Base-by-base conservation (phyloP, 2,888 invertebrate genomes). In the Lepidonotus clava region DNA sequence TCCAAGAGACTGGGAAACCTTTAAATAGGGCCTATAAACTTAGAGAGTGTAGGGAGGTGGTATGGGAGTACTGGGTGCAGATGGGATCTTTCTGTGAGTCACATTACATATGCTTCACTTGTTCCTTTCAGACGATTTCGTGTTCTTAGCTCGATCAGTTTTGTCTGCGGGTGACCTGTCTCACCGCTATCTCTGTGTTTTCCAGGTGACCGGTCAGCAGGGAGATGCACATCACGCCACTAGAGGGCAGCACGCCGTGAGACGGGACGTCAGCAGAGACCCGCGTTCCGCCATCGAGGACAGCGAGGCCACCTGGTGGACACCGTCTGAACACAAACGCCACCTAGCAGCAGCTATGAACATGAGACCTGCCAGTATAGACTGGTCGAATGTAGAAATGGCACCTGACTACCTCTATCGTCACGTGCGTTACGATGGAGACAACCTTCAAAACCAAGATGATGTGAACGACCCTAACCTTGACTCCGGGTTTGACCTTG, bases 181-280 rank as follows among this genome's bases (percentile, higher is more conserved):
- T 53, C 18, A 53, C 53, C 46, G 21, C n/a, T 53, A 53, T 53
- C 53, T 53, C n/a, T 66, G 32, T 66, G 28, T 66, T 66, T 66
- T 66, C 66, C 66, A 66, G 66, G 66, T 66, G 66, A 66, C 66
- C 32, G 66, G 32, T 32, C 66, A 24, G 2, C 28, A 66, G 66
- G 32, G 66, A 24, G 66, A 28, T 0, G 66, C 32, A 28, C n/a
- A 14, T 32, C 28, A 24, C 28, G 66, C 2, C 28, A 66, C 66
- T 32, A 66, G 28, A 24, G 32, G 66, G 66, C 28, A 32, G 24
- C 24, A 28, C 5, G 66, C 24, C 18, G 5, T 28, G 14, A 56
- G 24, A n/a, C 56, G n/a, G 8, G 56, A 56, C 56, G 56, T 56
- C 56, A 56, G 11, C 56, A 56, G 56, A 14, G 56, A 24, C 24